phyloP scores from a whole-genome alignment of 2,888 invertebrate genomes.

The Latrodectus elegans region DNA sequence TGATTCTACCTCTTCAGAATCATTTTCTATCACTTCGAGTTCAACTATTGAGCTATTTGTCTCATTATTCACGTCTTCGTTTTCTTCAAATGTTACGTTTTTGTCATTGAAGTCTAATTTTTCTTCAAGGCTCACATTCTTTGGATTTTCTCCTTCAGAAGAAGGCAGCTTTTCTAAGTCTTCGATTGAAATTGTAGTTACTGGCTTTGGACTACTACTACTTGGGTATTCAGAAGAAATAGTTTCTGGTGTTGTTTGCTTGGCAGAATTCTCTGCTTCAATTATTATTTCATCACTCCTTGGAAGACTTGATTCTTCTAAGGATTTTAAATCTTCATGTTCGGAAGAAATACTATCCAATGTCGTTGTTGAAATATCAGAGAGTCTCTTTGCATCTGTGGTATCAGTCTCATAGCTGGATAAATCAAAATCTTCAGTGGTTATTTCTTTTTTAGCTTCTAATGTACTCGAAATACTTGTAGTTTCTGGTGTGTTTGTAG shows the following conservation, averaged over 20 bases:
- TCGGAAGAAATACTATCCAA: too few relatives aligned
- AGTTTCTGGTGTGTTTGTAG: background rate
- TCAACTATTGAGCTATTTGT: background rate
- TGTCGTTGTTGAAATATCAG: too few relatives aligned
- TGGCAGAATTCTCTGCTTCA: background rate
- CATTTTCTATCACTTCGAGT: background rate
- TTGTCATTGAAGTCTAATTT: slow-evolving; percentile 18
- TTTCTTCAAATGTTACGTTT: background rate
- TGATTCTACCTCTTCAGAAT: background rate
- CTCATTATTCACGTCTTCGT: slow-evolving; percentile 8
- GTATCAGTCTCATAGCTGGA: background rate
- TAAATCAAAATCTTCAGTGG: background rate
- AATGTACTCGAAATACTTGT: background rate
- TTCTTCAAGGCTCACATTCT: slow-evolving; percentile 39
- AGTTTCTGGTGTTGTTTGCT: background rate
- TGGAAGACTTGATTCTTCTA: background rate
- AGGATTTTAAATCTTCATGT: background rate
- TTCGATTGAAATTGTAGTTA: background rate
- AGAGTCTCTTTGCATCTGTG: background rate
- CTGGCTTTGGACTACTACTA: background rate
- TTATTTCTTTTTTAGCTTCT: too few relatives aligned
- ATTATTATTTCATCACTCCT: slow-evolving; percentile 10
- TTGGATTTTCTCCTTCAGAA: slow-evolving; percentile 22
- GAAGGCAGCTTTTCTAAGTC: slow-evolving; percentile 12
- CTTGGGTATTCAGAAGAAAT: background rate